phyloP scores from a whole-genome alignment of 92 coral and sea anemone genomes.

The Paramuricea clavata region DNA sequence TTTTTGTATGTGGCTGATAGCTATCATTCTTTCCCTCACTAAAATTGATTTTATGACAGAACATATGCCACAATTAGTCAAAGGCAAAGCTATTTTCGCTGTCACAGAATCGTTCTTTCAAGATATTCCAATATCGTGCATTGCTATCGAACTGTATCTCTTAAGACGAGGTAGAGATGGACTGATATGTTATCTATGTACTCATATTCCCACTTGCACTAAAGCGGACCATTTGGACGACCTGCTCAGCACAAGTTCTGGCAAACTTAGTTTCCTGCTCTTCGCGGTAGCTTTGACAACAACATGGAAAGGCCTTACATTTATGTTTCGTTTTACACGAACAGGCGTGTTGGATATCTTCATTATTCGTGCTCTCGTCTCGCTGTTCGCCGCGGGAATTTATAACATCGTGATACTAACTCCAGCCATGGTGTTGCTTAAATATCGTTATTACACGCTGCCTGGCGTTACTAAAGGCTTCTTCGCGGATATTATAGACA shows the following conservation, averaged over 20 bases:
- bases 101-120: conserved; percentile 85
- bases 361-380: conserved; percentile 84
- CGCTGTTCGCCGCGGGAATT: conserved; percentile 84
- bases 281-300: conserved; percentile 82
- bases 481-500: conserved; percentile 81
- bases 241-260: conserved; percentile 71
- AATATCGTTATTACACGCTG: conserved; percentile 79
- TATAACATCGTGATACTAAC: conserved; percentile 84
- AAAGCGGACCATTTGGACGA: conserved; percentile 78
- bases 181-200: conserved; percentile 87
- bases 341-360: conserved; percentile 69
- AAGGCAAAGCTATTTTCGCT: conserved; percentile 78
- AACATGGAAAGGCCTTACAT: conserved; percentile 77
- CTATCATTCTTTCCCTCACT: conserved; percentile 73
- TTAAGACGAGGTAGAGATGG: conserved; percentile 88
- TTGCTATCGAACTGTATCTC: conserved; percentile 86
- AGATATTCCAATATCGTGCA: conserved; percentile 89
- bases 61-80: conserved; percentile 79
- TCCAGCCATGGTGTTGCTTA: conserved; percentile 92
- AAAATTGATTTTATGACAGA: conserved; percentile 88
- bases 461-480: conserved; percentile 72
- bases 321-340: conserved; percentile 28
- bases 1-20: conserved; percentile 81
- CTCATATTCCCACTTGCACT: conserved; percentile 72
- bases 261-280: conserved; percentile 73